Percentiles rank a stretch among this genome's conserved stretches.
phyloP scores from a whole-genome alignment of 2,113 vertebrate species.

The Percina caprodes region DNA sequence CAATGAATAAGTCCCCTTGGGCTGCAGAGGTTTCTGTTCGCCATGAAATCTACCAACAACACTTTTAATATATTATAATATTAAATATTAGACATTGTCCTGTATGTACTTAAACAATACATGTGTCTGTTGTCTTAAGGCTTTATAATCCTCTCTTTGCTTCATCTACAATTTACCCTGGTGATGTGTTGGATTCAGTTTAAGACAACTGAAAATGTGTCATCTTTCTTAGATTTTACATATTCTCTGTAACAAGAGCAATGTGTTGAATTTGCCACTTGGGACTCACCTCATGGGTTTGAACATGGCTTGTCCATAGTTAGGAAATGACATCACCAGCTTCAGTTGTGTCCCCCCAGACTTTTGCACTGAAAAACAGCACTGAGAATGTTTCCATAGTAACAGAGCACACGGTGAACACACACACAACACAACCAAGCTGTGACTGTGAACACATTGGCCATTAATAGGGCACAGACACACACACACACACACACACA shows the following conservation, averaged over 20 bases:
- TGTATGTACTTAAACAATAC: too few relatives aligned
- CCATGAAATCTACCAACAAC: neutral
- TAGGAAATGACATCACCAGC: constrained; percentile 84
- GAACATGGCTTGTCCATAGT: constrained; percentile 86
- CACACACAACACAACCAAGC: neutral
- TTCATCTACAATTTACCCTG: neutral
- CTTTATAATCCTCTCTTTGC: neutral
- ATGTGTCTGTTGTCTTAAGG: neutral
- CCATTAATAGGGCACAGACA: neutral
- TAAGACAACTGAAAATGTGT: too few relatives aligned
- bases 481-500: neutral
- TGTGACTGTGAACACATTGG: constrained; percentile 24
- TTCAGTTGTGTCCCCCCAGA: constrained; percentile 86
- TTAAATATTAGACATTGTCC: too few relatives aligned
- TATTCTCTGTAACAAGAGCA: neutral
- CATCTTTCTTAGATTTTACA: neutral
- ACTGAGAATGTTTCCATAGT: constrained; percentile 52
- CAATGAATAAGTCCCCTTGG: neutral
- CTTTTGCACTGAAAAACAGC: constrained; percentile 85
- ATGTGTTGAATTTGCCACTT: neutral
- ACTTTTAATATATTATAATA: too few relatives aligned
- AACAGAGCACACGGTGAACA: constrained; percentile 31
- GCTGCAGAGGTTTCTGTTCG: neutral
- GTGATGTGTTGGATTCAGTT: neutral
- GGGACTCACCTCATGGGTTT: constrained; percentile 88